Conservation (phyloP, 1,140 invertebrate species). For the Atta texana region DNA sequence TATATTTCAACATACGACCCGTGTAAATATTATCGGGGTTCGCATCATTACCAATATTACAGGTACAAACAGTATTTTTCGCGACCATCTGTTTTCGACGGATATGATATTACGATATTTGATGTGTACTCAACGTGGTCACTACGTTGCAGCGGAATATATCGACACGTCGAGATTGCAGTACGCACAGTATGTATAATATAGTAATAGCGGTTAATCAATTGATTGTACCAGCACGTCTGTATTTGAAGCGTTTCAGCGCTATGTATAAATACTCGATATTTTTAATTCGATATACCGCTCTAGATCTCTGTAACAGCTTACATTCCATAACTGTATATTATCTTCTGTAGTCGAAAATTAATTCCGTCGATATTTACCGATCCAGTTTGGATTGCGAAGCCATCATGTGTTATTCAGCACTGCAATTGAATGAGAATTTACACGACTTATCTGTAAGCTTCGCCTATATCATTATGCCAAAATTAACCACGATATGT, state of each 20-base stretch:
- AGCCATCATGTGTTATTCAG: constrained; percentile 15
- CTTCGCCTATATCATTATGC: not conserved
- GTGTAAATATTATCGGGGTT: constrained; percentile 47
- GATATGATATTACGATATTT: constrained; percentile 59
- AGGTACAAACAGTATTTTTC: constrained; percentile 59
- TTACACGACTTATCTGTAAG: constrained; percentile 23
- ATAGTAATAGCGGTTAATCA: constrained; percentile 60
- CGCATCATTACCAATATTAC: constrained; percentile 55
- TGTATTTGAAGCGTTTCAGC: constrained; percentile 49
- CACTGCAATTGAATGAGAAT: constrained; percentile 1
- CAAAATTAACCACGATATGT: not conserved
- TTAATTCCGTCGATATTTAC: constrained; percentile 32
- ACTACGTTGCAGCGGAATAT: constrained; percentile 40
- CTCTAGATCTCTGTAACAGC: constrained; percentile 37
- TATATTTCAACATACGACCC: constrained; percentile 30
- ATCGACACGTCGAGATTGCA: constrained; percentile 50
- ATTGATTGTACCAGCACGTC: constrained; percentile 44
- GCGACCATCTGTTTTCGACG: constrained; percentile 51
- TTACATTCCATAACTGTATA: constrained; percentile 22
- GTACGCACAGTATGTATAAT: constrained; percentile 37
- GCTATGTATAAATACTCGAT: constrained; percentile 42
- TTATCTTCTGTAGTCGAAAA: constrained; percentile 46
- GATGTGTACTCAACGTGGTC: constrained; percentile 51
- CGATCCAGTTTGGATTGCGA: constrained; percentile 37
- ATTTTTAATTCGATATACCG: constrained; percentile 45